phyloP scores from a whole-genome alignment of 1,140 invertebrate genomes.

The Holcopasites calliopsidis region DNA sequence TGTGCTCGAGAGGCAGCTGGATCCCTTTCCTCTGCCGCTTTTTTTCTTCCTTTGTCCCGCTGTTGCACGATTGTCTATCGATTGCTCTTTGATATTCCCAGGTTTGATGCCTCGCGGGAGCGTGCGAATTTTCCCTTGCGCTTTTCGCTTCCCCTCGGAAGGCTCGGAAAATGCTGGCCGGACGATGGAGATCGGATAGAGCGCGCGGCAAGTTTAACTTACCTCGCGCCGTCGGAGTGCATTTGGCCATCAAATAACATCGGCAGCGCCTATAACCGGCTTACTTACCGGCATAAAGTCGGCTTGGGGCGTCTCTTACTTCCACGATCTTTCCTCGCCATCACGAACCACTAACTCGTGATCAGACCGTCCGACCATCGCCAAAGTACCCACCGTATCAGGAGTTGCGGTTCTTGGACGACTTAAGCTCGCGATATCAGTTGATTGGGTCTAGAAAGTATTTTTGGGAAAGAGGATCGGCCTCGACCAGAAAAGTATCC shows the following conservation, averaged over 20 bases:
- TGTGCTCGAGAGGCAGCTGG: constrained; percentile 54
- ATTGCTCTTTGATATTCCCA: constrained; percentile 55
- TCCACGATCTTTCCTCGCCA: constrained; percentile 69
- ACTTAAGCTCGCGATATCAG: constrained; percentile 78
- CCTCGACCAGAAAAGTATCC: neutral
- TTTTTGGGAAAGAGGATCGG: constrained; percentile 45
- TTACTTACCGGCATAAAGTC: constrained; percentile 79
- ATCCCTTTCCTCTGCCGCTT: constrained; percentile 52
- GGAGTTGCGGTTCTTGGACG: constrained; percentile 76
- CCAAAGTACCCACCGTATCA: constrained; percentile 76
- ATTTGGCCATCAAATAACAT: constrained; percentile 81
- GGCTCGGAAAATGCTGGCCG: constrained; percentile 58
- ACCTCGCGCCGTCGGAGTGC: constrained; percentile 72
- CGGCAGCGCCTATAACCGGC: constrained; percentile 79
- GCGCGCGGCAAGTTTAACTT: constrained; percentile 40
- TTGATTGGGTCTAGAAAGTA: constrained; percentile 76
- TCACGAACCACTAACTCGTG: constrained; percentile 79
- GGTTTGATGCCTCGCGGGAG: constrained; percentile 3
- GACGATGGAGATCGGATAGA: constrained; percentile 67
- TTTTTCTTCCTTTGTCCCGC: constrained; percentile 44
- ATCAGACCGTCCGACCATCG: constrained; percentile 75
- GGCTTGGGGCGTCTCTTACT: constrained; percentile 73
- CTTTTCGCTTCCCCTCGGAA: constrained; percentile 3
- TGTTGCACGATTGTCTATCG: constrained; percentile 52
- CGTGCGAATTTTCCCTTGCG: neutral